Conservation (phyloP, 1,140 invertebrate genomes). For the Hypothenemus hampei region DNA sequence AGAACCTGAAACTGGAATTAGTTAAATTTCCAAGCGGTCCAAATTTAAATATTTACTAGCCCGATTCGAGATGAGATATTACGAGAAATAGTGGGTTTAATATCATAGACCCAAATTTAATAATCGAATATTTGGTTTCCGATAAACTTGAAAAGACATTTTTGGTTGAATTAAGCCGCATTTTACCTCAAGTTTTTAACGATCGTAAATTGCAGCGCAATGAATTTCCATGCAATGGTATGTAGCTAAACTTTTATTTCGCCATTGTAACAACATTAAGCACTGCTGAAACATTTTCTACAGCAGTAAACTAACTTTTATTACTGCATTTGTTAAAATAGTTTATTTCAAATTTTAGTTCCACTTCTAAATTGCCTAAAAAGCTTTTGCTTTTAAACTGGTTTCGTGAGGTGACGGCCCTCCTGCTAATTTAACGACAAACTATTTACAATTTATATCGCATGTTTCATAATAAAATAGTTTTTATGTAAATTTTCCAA, state of each 20-base stretch:
- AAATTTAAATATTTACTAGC: no score
- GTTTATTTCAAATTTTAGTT: background rate
- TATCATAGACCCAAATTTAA: no score
- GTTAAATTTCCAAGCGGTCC: no score
- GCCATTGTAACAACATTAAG: background rate
- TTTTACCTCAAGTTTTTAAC: no score
- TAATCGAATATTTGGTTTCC: no score
- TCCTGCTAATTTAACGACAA: background rate
- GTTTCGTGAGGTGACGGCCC: background rate
- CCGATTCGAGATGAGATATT: no score
- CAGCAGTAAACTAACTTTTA: background rate
- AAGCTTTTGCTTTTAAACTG: background rate
- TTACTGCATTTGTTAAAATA: background rate
- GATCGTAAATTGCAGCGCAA: no score
- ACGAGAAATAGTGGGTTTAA: no score
- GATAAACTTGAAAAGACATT: no score
- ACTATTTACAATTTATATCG: background rate
- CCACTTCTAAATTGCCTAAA: background rate
- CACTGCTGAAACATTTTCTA: background rate
- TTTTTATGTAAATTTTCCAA: conserved; percentile 1
- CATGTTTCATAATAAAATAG: background rate
- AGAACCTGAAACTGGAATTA: no score
- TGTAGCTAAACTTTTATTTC: background rate
- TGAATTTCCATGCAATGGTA: no score
- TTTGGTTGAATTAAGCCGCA: no score